These are phyloP conservation scores for Tangachromis dhanisi DNA, from an alignment of 2,113 vertebrate genomes.

Conservation along the genomic window DNA sequence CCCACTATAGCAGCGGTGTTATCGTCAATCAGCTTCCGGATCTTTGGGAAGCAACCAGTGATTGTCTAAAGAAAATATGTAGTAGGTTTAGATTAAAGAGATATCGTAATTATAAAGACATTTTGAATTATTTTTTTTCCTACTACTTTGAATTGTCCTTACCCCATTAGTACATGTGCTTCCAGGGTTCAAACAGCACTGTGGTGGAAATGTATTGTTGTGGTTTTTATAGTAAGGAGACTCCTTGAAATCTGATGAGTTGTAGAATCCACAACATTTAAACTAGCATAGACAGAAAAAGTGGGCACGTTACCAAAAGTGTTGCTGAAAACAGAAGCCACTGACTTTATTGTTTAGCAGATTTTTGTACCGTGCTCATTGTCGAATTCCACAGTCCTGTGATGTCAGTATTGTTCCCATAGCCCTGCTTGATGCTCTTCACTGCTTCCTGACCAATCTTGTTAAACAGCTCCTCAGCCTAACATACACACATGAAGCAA, in stretches of 20 bases:
- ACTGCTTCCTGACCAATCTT: constrained; percentile 49
- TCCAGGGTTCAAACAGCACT: constrained; percentile 35
- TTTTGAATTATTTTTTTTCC: background rate
- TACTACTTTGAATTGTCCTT: background rate
- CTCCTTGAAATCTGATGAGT: constrained; percentile 61
- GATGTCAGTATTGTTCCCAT: constrained; percentile 50
- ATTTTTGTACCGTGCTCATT: constrained; percentile 64
- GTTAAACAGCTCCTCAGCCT: constrained; percentile 62
- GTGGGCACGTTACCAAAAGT: background rate
- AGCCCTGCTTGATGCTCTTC: constrained; percentile 56
- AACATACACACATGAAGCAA: background rate
- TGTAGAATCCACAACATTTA: constrained; percentile 76
- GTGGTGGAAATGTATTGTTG: constrained; percentile 24
- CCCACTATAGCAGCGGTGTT: constrained; percentile 64
- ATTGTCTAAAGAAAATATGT: constrained; percentile 2
- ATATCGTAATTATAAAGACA: background rate
- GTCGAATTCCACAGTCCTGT: constrained; percentile 71
- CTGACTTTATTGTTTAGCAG: background rate
- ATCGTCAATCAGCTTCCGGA: constrained; percentile 52
- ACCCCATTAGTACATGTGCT: constrained; percentile 14
- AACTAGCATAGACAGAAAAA: constrained; percentile 45
- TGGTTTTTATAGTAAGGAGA: constrained; percentile 39
- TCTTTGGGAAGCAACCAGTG: constrained; percentile 60
- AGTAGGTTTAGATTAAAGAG: background rate
- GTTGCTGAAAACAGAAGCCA: background rate